These are phyloP conservation scores for Lasioglossum villosulum DNA, from an alignment of 2,888 invertebrate genomes.

Conservation along the genomic window DNA sequence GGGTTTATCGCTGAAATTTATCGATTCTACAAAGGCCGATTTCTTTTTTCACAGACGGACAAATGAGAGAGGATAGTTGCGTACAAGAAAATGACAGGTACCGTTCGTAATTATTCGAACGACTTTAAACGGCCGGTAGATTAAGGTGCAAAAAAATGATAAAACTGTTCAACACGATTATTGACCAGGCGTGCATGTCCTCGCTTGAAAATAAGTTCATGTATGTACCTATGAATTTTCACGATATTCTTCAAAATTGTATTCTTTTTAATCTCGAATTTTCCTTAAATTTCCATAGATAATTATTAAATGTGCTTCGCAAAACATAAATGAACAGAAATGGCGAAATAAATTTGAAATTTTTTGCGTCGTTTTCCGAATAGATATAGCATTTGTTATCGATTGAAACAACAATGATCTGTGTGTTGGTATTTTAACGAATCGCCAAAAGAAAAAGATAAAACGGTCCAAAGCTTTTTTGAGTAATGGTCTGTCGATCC, in stretches of 20 bases:
- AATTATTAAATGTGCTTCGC: neutral
- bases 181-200: neutral
- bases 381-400: neutral
- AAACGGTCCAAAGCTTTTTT: neutral
- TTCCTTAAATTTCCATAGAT: neutral
- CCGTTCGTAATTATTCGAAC: neutral
- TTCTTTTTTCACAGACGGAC: neutral
- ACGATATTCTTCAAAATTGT: neutral
- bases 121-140: neutral
- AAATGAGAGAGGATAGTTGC: neutral
- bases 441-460: neutral
- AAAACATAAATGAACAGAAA: neutral
- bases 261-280: too few species aligned
- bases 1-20: neutral
- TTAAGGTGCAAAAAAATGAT: neutral
- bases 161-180: neutral
- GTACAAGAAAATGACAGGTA: neutral
- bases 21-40: neutral
- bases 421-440: neutral
- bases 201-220: neutral
- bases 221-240: neutral
- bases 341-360: neutral
- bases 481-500: neutral
- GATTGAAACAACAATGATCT: neutral
- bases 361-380: neutral